phyloP scores from a whole-genome alignment of 1,140 invertebrate genomes.

The Muscidifurax raptorellus region DNA sequence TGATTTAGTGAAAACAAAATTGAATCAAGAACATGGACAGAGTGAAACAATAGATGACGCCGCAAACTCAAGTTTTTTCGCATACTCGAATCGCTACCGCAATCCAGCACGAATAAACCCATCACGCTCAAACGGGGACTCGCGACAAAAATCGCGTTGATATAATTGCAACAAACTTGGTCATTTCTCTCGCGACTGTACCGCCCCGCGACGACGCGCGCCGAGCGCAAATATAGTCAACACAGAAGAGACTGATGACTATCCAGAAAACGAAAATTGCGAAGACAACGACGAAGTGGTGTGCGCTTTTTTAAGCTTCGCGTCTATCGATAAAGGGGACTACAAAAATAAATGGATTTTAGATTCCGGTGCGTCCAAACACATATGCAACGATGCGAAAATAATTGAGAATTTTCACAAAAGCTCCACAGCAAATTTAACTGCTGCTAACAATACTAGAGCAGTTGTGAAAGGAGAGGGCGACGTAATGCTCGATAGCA shows the following conservation, averaged over 20 bases:
- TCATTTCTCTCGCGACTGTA: background rate
- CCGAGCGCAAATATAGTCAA: background rate
- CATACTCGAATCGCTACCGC: background rate
- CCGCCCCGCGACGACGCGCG: too few species aligned
- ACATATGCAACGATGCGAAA: background rate
- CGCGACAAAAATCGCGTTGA: background rate
- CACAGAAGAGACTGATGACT: too few species aligned
- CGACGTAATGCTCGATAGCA: background rate
- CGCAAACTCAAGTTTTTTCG: background rate
- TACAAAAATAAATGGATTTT: background rate
- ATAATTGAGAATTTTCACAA: background rate
- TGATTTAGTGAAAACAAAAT: slow-evolving; percentile 38
- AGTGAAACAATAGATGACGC: background rate
- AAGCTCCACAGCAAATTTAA: background rate
- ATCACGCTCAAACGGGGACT: background rate
- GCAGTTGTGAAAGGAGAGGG: background rate
- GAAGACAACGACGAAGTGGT: too few species aligned
- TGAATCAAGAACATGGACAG: slow-evolving; percentile 3
- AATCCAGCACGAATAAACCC: background rate
- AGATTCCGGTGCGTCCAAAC: slow-evolving; percentile 3
- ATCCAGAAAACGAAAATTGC: background rate
- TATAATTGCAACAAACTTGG: slow-evolving; percentile 10
- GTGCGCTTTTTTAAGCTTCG: background rate
- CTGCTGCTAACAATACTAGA: background rate
- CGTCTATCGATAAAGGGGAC: background rate